Base-by-base conservation (phyloP, 2,113 vertebrate genomes). In the Glareola pratincola region DNA sequence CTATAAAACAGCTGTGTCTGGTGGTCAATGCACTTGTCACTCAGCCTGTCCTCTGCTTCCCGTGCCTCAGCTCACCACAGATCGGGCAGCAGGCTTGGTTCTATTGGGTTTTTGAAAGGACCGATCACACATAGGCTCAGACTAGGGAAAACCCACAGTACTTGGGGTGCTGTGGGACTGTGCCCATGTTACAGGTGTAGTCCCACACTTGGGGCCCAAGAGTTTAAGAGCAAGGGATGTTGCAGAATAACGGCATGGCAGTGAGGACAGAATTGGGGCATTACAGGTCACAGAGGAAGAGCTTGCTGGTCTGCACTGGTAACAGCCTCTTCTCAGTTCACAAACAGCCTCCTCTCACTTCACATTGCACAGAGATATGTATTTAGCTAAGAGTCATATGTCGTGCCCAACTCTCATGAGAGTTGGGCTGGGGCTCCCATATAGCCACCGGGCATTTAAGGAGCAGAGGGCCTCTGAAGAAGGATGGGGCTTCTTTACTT, bases 111-210 rank as follows among this genome's bases (percentile, higher is more conserved):
- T 54, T 77, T 37, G 30, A 45, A 78, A 51, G 37, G 26, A 15
- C 34, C 30, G 39, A 43, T 36, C 43, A 27, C 34, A 64, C 45
- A 36, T 18, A 59, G 53, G 21, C 30, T 37, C 24, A 62, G 74
- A 68, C 29, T 0, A 37, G 36, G 26, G 41, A 71, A 72, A 75
- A 20, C 10, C 24, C 45, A 12, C 14, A 13, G 34, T 5, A 26
- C 9, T 2, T 21, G 43, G 37, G 50, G 32, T 43, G 51, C 51
- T 32, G n/a, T 24, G 37, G 43, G 51, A n/a, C n/a, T 3, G 3
- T 72, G 47, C 50, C 56, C 8, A 0, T 0, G 0, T 39, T 45
- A 56, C 12, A 8, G 3, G 3, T 12, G 66, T 20, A 37, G 29
- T 56, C 60, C 54, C 62, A 72, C 23, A 14, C 27, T 23, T 36